Evolutionary conservation across 2,113 vertebrate species (phyloP).

Genomic region (Oxyura jamaicensis): DNA sequence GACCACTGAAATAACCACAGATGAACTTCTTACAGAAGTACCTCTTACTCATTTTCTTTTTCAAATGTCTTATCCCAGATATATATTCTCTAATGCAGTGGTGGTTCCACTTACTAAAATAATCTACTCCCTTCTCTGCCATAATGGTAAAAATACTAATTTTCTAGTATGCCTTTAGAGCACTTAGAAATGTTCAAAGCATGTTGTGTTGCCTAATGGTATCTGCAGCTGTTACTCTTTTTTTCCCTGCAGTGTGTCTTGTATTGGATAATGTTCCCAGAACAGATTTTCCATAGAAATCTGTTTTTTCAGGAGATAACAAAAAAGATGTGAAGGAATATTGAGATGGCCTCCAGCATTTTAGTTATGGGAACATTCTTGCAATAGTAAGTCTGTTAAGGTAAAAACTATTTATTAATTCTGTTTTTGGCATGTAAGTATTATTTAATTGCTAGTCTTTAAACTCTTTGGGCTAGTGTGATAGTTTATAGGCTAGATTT

Average conservation of each 20-base stretch:
- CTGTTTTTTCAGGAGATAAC: not conserved
- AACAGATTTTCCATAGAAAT: conserved; percentile 22
- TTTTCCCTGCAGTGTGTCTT: not conserved
- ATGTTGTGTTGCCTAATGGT: not conserved
- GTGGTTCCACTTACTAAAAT: not conserved
- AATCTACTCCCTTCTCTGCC: not conserved
- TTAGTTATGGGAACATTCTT: conserved; percentile 3
- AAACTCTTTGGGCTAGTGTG: not conserved
- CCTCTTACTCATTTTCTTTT: not conserved
- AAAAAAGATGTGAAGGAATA: conserved; percentile 20
- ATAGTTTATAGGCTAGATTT: not conserved
- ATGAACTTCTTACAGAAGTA: not conserved
- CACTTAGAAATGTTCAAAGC: not conserved
- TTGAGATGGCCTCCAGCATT: conserved; percentile 10
- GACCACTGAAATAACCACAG: not conserved
- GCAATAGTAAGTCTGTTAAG: not conserved
- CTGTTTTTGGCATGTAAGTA: not conserved
- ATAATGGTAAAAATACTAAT: not conserved
- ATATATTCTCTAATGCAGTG: not conserved
- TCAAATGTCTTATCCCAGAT: not conserved
- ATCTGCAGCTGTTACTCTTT: conserved; percentile 6
- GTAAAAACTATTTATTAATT: not conserved
- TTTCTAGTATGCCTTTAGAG: conserved; percentile 21
- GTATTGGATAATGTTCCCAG: not conserved
- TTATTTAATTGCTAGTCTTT: not conserved